Evolutionary conservation across 2,113 vertebrate species (phyloP).

Genomic region (Psephotus haematonotus): DNA sequence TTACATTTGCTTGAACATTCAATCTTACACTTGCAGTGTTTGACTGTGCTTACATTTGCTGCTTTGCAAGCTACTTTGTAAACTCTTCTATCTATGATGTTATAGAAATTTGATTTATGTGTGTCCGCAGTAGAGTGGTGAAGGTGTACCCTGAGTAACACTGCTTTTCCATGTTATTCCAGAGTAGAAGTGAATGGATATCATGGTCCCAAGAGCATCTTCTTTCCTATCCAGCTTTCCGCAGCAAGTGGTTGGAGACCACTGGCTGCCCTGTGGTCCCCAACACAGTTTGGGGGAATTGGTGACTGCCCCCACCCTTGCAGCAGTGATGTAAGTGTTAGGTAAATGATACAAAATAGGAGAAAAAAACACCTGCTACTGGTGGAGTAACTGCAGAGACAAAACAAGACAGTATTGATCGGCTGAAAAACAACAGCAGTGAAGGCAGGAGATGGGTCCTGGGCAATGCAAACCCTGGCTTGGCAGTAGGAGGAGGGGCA

Average conservation of each 20-base stretch:
- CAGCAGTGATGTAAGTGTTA: background rate
- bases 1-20: background rate
- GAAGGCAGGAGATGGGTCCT: background rate
- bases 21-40: background rate
- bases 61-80: background rate
- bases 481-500: background rate
- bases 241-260: background rate
- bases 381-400: background rate
- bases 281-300: fast-evolving
- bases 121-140: background rate
- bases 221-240: background rate
- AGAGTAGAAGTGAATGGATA: background rate
- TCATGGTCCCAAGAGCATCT: fast-evolving
- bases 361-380: fast-evolving
- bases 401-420: fast-evolving
- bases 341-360: fast-evolving
- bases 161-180: background rate
- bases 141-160: background rate
- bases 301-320: background rate
- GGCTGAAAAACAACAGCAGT: fast-evolving
- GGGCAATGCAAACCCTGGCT: background rate
- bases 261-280: background rate
- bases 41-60: background rate
- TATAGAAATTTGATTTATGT: background rate
- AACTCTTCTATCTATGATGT: background rate